These are phyloP conservation scores for Glossosoma conforme DNA, from an alignment of 1,140 invertebrate species.

Conservation along the genomic window DNA sequence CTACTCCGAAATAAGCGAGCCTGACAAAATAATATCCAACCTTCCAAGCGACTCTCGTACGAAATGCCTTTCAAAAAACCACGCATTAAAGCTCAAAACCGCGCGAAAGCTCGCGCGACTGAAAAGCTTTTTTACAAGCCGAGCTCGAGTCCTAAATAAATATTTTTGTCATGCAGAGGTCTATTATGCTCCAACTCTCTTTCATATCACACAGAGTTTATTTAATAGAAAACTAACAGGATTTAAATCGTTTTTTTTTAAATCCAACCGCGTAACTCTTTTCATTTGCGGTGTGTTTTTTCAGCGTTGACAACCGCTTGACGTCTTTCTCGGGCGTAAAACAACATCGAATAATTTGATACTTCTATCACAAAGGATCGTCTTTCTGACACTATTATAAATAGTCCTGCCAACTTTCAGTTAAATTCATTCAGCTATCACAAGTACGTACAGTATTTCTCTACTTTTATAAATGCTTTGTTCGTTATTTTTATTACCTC, in stretches of 20 bases:
- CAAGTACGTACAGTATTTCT: too few species aligned
- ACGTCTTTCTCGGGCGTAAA: background rate
- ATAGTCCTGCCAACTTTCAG: too few species aligned
- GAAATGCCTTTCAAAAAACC: background rate
- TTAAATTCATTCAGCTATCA: too few species aligned
- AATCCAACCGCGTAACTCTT: slow-evolving; percentile 6
- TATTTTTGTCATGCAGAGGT: slow-evolving; percentile 26
- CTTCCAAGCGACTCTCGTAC: background rate
- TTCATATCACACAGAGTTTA: slow-evolving; percentile 14
- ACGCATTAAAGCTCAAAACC: slow-evolving; percentile 5
- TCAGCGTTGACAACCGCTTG: slow-evolving; percentile 1
- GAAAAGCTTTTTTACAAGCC: background rate
- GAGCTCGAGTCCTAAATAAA: slow-evolving; percentile 26
- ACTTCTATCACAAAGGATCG: too few species aligned
- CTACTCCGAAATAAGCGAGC: slow-evolving; percentile 3
- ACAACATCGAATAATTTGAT: slow-evolving; percentile 1
- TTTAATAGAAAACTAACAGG: slow-evolving; percentile 21
- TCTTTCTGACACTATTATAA: too few species aligned
- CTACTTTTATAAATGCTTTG: too few species aligned
- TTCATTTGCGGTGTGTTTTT: slow-evolving; percentile 12
- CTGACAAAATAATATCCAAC: slow-evolving; percentile 15
- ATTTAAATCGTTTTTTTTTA: slow-evolving; percentile 14
- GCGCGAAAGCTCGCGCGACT: background rate
- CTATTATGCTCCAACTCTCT: slow-evolving; percentile 18
- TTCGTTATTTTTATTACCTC: too few species aligned